Percentiles rank a stretch among this genome's conserved stretches.
These are phyloP conservation scores for Drosophila nr. perissopoda DNA, from an alignment of 2,888 invertebrate species.

Conservation along the genomic window DNA sequence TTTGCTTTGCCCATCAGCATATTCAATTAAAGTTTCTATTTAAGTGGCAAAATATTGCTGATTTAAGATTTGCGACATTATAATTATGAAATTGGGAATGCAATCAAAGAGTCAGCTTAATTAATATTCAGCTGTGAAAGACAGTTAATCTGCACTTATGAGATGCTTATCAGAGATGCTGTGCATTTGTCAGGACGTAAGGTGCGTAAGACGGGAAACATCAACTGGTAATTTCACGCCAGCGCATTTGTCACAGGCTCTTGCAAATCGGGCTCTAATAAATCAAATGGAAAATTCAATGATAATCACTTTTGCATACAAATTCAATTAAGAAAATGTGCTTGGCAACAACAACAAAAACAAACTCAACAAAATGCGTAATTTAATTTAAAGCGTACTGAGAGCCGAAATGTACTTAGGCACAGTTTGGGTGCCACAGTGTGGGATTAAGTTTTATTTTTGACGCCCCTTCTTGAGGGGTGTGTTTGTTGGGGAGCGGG, in stretches of 20 bases:
- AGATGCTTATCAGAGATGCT: not conserved
- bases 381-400: constrained; percentile 62
- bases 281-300: constrained; percentile 65
- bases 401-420: constrained; percentile 19
- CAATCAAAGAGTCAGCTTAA: not conserved
- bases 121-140: constrained; percentile 2
- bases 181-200: not conserved
- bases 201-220: not conserved
- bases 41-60: not conserved
- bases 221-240: constrained; percentile 26
- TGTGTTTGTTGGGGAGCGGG: not conserved
- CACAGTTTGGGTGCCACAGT: constrained; percentile 29
- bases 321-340: constrained; percentile 72
- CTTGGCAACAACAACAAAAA: constrained; percentile 32
- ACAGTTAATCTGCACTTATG: not conserved
- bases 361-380: constrained; percentile 35
- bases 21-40: not conserved
- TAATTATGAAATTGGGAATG: not conserved
- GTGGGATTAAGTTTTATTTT: constrained; percentile 68
- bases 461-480: constrained; percentile 25
- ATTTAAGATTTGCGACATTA: not conserved
- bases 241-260: constrained; percentile 10
- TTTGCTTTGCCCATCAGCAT: not conserved
- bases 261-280: constrained; percentile 40
- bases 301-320: constrained; percentile 63